Base-by-base conservation (phyloP, 2,797 vertebrate genomes). In the Esox lucius region DNA sequence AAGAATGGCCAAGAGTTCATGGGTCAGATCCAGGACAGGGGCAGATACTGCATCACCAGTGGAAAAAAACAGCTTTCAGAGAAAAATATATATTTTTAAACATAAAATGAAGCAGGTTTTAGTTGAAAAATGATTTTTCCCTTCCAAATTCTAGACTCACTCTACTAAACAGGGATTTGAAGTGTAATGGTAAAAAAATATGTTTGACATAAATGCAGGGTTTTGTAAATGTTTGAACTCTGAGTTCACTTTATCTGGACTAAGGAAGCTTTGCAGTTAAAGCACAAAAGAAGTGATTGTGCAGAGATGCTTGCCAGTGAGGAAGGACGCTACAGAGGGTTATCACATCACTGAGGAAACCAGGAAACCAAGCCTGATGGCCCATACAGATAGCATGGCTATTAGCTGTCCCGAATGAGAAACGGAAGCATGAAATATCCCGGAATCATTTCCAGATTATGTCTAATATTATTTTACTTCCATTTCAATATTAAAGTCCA, bases 71-170 rank as follows among this genome's bases (percentile, higher is more conserved):
- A 31, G 28, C 1, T 31, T 31, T 31, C 71, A 56, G 48, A n/a
- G 24, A 35, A 53, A 31, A n/a, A n/a, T n/a, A 51, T 80, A 65
- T 64, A 56, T 74, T 74, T 12, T 73, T 11, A 68, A 82, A 78
- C 75, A 51, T 76, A 72, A 76, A 80, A 84, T 28, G 76, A 80
- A 81, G 88, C 70, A 16, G 64, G 72, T 83, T 85, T 73, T 71
- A 87, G 88, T 82, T 86, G 70, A 89, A 86, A 85, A 64, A 39
- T 48, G 78, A 75, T 72, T 48, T 86, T 81, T 87, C 87, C 86
- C 74, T 78, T 83, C n/a, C 9, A 56, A 83, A 79, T 66, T 42
- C 70, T 76, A 73, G 78, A 17, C 66, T 33, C 53, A 66, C 72
- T 78, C 48, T 6, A 19, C 78, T 70, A 65, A 70, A 49, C 8